These are phyloP conservation scores for Pterostichus madidus DNA, from an alignment of 2,888 invertebrate species.

Conservation along the genomic window DNA sequence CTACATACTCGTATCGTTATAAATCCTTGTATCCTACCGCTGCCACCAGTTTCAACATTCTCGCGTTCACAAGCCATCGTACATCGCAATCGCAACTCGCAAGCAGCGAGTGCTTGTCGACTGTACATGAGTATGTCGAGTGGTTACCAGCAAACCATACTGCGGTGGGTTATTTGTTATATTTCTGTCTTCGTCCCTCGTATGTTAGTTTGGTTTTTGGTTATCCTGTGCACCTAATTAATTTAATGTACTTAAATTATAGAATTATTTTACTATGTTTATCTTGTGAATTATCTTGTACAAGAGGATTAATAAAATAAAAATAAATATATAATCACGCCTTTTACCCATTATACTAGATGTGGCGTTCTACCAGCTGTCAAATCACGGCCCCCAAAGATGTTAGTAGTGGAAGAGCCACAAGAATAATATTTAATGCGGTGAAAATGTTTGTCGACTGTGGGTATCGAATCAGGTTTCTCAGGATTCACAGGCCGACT, in stretches of 20 bases:
- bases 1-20: slow-evolving; percentile 15
- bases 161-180: slow-evolving; percentile 53
- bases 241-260: slow-evolving; percentile 36
- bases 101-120: background rate
- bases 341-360: too few species aligned
- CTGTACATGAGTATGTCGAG: slow-evolving; percentile 21
- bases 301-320: background rate
- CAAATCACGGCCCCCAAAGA: too few species aligned
- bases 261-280: slow-evolving; percentile 16
- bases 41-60: background rate
- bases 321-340: too few species aligned
- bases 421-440: too few species aligned
- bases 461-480: too few species aligned
- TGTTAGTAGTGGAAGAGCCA: too few species aligned
- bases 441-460: too few species aligned
- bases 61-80: background rate
- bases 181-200: slow-evolving; percentile 1
- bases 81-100: background rate
- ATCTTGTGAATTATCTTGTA: slow-evolving; percentile 1
- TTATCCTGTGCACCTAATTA: slow-evolving; percentile 25
- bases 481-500: too few species aligned
- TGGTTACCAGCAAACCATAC: slow-evolving; percentile 41
- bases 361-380: too few species aligned
- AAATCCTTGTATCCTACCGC: slow-evolving; percentile 22
- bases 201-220: slow-evolving; percentile 29